A percentile compares a stretch with the other conserved stretches of the same genome.
phyloP scores from a whole-genome alignment of 2,797 vertebrate genomes.

The Menidia menidia region DNA sequence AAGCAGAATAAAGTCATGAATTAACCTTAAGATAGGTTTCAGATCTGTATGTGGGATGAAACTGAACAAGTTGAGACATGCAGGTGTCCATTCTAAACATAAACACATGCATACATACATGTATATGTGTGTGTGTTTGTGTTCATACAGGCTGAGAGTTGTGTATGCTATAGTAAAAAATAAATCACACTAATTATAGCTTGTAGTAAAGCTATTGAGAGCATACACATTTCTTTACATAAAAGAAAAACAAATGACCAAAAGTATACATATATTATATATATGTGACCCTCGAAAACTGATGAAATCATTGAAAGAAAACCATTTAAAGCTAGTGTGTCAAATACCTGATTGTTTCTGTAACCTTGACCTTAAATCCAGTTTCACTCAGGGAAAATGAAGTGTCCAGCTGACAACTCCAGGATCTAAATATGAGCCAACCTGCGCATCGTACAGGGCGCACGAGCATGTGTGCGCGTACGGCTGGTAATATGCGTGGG shows the following conservation, averaged over 20 bases:
- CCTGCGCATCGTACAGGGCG: conserved; percentile 65
- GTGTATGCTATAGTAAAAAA: too few relatives aligned
- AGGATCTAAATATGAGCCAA: conserved; percentile 80
- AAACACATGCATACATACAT: too few relatives aligned
- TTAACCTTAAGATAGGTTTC: too few relatives aligned
- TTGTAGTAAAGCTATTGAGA: too few relatives aligned
- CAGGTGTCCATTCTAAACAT: background rate
- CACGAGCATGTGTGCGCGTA: conserved; percentile 14
- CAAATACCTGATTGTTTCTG: conserved; percentile 21
- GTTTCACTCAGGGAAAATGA: conserved; percentile 65
- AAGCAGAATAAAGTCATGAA: too few relatives aligned
- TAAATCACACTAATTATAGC: too few relatives aligned
- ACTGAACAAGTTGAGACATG: background rate
- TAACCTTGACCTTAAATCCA: conserved; percentile 75
- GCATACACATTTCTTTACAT: background rate
- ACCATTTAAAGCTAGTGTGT: conserved; percentile 20
- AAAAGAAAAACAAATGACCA: background rate
- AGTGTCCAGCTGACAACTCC: conserved; percentile 77
- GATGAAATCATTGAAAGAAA: background rate
- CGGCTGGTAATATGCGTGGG: conserved; percentile 25
- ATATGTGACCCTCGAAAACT: background rate
- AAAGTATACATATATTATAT: too few relatives aligned
- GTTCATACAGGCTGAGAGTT: too few relatives aligned
- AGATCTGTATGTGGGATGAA: too few relatives aligned
- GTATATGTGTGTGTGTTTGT: too few relatives aligned